Percentiles rank a stretch among this genome's conserved stretches.
Conservation (phyloP, 2,797 vertebrate species). For the Microhierax caerulescens region DNA sequence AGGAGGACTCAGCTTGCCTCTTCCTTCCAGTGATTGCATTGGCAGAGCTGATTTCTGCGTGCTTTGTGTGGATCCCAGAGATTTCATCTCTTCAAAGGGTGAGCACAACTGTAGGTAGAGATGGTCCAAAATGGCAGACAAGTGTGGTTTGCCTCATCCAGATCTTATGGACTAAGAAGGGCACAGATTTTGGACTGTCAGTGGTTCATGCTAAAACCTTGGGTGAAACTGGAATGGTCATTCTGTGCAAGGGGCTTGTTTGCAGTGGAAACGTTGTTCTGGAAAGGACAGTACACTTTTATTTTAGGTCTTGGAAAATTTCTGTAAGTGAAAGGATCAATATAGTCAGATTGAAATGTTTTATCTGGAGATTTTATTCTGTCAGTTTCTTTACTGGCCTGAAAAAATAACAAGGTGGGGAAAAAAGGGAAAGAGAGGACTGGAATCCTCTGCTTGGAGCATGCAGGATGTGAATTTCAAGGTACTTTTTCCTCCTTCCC, state of each 20-base stretch:
- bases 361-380: neutral
- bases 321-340: neutral
- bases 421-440: neutral
- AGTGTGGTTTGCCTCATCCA: neutral
- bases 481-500: neutral
- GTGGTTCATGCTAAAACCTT: neutral
- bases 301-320: neutral
- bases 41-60: neutral
- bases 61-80: neutral
- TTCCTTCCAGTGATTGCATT: neutral
- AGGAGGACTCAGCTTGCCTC: neutral
- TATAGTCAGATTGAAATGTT: neutral
- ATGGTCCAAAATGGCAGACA: neutral
- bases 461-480: neutral
- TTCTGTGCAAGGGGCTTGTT: neutral
- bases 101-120: neutral
- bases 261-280: neutral
- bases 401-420: neutral
- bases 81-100: neutral
- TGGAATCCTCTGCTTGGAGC: neutral
- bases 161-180: neutral
- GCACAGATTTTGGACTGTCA: neutral
- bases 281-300: neutral
- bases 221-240: rapidly evolving
- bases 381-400: neutral